Percentiles rank a stretch among this genome's conserved stretches.
Conservation (phyloP, 1,140 invertebrate species). For the Eufriesea mexicana region DNA sequence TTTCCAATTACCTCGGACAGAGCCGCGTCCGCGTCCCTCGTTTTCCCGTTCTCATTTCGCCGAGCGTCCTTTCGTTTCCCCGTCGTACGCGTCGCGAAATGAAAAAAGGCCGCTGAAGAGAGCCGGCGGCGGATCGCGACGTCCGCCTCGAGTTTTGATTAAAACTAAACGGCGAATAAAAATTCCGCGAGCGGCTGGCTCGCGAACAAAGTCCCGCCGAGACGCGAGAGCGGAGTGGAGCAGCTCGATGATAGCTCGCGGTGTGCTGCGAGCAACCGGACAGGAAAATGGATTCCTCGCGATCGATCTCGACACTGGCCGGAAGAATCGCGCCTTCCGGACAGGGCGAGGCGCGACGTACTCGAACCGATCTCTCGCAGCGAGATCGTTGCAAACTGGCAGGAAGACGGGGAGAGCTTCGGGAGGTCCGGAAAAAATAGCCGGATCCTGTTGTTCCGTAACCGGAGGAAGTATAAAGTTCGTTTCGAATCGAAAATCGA, state of each 20-base stretch:
- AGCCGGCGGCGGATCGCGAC: constrained; percentile 32
- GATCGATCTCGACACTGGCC: background rate
- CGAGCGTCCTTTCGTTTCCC: constrained; percentile 27
- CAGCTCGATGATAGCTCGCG: background rate
- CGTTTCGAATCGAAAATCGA: constrained; percentile 53
- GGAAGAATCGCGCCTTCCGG: background rate
- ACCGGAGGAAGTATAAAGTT: constrained; percentile 46
- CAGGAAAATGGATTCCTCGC: background rate
- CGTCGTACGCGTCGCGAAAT: constrained; percentile 38
- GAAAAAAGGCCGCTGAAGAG: constrained; percentile 47
- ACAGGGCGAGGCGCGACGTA: too few species aligned
- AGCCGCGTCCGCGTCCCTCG: constrained; percentile 22
- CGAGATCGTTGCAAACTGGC: background rate
- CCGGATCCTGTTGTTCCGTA: background rate
- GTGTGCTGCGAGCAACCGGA: background rate
- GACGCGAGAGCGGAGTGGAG: background rate
- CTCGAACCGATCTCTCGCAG: background rate
- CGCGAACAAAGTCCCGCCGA: background rate
- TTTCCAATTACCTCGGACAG: constrained; percentile 51
- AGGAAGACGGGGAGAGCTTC: background rate
- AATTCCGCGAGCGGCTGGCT: constrained; percentile 20
- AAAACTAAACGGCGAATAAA: constrained; percentile 55
- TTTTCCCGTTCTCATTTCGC: constrained; percentile 49
- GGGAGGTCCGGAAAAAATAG: constrained; percentile 23
- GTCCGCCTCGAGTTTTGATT: constrained; percentile 49